A percentile compares a stretch with the other conserved stretches of the same genome.
Conservation (phyloP, 2,113 vertebrate genomes). For the Hippotragus niger region DNA sequence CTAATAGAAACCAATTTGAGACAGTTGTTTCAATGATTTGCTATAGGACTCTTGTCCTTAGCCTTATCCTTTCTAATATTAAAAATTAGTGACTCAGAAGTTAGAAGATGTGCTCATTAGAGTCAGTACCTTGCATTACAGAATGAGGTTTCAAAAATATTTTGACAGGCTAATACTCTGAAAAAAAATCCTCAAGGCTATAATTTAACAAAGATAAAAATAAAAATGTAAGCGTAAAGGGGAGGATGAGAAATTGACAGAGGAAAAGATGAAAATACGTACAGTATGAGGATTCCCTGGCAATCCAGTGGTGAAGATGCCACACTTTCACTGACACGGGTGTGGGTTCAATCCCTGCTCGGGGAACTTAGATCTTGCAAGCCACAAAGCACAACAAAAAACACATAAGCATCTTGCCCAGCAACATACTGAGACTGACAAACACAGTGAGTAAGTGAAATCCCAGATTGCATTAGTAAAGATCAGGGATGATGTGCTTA, state of each 20-base stretch:
- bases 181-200: neutral
- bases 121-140: neutral
- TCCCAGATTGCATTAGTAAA: neutral
- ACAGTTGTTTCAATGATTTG: neutral
- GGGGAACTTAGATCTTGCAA: neutral
- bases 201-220: neutral
- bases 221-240: neutral
- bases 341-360: neutral
- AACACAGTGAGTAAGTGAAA: neutral
- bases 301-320: neutral
- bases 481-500: neutral
- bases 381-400: neutral
- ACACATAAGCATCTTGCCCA: neutral
- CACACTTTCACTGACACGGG: neutral
- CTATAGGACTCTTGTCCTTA: neutral
- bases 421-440: neutral
- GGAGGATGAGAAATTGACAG: neutral
- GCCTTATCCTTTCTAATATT: neutral
- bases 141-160: neutral
- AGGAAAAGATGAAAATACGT: neutral
- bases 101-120: neutral
- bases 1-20: neutral
- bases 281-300: neutral
- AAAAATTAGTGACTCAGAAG: neutral
- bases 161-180: neutral